Evolutionary conservation across 2,113 vertebrate genomes (phyloP).

Genomic region (Myiagra hebetior): DNA sequence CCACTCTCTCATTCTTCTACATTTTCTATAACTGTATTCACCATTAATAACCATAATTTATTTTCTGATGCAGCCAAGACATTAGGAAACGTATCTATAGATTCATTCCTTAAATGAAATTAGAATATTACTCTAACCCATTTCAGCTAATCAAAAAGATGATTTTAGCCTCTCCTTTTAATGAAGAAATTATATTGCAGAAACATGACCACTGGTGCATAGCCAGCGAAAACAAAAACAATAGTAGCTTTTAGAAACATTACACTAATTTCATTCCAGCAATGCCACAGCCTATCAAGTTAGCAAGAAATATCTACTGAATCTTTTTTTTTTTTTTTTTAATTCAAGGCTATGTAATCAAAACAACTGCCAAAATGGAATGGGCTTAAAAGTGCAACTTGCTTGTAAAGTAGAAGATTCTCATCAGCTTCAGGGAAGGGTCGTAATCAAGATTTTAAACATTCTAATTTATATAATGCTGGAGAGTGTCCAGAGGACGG

Average conservation of each 20-base stretch:
- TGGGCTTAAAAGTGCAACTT: background rate
- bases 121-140: background rate
- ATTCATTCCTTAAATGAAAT: slow-evolving; percentile 26
- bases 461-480: background rate
- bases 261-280: slow-evolving; percentile 3
- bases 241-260: background rate
- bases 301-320: background rate
- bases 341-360: background rate
- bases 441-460: background rate
- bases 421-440: background rate
- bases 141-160: slow-evolving; percentile 44
- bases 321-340: background rate
- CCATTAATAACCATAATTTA: slow-evolving; percentile 23
- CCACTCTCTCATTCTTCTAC: background rate
- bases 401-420: background rate
- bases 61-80: slow-evolving; percentile 9
- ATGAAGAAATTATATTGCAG: slow-evolving; percentile 3
- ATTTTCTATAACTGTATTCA: background rate
- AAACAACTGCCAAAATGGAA: background rate
- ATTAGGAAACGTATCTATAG: background rate
- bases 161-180: slow-evolving; percentile 18
- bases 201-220: background rate
- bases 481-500: fast-evolving
- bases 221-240: background rate
- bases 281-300: background rate